phyloP scores from a whole-genome alignment of 2,113 vertebrate species.

The Tiliqua scincoides region DNA sequence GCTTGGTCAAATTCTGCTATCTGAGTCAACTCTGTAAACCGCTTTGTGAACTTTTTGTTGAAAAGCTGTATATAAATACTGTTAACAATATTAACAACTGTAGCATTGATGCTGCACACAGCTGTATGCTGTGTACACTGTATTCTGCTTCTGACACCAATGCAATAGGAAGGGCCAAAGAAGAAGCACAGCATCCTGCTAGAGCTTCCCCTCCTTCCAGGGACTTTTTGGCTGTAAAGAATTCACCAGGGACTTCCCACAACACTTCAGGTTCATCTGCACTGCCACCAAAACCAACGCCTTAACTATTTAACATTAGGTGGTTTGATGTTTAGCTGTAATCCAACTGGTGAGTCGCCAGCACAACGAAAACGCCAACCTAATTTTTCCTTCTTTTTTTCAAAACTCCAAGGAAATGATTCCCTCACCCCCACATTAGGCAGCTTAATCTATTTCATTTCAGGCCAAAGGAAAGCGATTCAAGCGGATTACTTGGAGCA shows the following conservation, averaged over 20 bases:
- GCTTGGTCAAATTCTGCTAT: not conserved
- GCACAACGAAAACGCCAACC: not conserved
- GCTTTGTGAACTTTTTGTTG: no score
- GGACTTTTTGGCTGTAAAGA: not conserved
- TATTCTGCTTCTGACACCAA: not conserved
- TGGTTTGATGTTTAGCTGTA: no score
- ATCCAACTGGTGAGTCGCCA: no score
- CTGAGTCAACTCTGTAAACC: not conserved
- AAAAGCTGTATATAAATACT: no score
- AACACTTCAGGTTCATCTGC: not conserved
- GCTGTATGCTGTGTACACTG: not conserved
- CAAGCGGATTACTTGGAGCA: conserved; percentile 71
- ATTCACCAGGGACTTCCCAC: not conserved
- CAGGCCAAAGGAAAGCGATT: not conserved
- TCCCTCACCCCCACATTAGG: not conserved
- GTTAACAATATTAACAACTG: no score
- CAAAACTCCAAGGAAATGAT: not conserved
- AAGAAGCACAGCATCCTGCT: not conserved
- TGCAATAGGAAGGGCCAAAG: not conserved
- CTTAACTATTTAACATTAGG: not conserved
- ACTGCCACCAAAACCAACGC: not conserved
- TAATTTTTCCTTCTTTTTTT: not conserved
- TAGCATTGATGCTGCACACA: not conserved
- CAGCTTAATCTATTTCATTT: not conserved
- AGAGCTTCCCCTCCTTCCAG: not conserved